Evolutionary conservation across 2,888 invertebrate genomes (phyloP), one percentile per base, ranked within the genome.

Genomic region (Heliconius hortense): DNA sequence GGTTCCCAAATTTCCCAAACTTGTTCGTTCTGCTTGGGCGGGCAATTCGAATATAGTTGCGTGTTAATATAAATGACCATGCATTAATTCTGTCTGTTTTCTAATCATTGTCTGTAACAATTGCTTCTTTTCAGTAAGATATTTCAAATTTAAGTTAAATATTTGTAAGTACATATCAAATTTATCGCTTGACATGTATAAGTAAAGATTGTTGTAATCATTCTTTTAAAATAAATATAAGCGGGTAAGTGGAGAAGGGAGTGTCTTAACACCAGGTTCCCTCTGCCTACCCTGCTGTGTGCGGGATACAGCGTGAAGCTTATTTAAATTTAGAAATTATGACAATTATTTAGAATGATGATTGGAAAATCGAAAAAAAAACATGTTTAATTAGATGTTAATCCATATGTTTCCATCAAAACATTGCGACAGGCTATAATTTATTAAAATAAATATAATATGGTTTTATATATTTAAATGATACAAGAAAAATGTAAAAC

Each of bases 41-140:
- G 0, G 0, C 31, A 43, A 15, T 43, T 43, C 15, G 4, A 4
- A 1, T 15, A 4, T 0, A 0, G 15, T 15, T 43, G 15, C 43
- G 4, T 43, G 15, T 43, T 4, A 11, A 43, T 21, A 53, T 53
- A 21, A 31, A 31, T 31, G 31, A 21, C 0, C 1, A 53, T 53
- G 18, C 0, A 53, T 53, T 53, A 1, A 43, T 15, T 48, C 7
- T 48, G 18, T 48, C 0, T 48, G 5, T 48, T 48, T 48, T 48
- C 48, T 4, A 48, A 48, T 4, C 1, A 48, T 48, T 48, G 15
- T n/a, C n/a, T n/a, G n/a, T 7, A 53, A 43, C 15, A 4, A 43
- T 43, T 43, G 43, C 4, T 43, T 15, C 43, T 15, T 15, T 43
- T 43, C 15, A 15, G 15, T 43, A 4, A 43, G 0, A 43, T 43